Evolutionary conservation across 2,797 vertebrate species (phyloP).

Genomic region (Erethizon dorsatum): DNA sequence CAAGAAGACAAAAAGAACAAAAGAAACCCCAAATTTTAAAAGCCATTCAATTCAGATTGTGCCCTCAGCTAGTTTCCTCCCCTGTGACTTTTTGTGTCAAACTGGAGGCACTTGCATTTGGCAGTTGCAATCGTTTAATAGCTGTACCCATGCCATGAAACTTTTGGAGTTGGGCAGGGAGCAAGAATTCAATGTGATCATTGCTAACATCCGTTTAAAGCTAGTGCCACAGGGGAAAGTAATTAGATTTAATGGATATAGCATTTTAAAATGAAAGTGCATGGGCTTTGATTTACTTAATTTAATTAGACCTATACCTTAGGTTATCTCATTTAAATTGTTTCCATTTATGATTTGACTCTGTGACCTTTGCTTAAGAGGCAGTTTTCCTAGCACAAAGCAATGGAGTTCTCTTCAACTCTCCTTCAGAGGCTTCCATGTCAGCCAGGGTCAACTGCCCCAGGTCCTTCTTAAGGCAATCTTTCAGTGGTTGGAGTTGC

Average conservation of each 20-base stretch:
- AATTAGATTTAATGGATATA: constrained; percentile 85
- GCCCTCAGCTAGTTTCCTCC: not conserved
- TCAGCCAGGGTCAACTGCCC: not conserved
- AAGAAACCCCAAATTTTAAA: not conserved
- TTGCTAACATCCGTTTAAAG: constrained; percentile 66
- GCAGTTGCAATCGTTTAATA: constrained; percentile 43
- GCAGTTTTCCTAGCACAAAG: not conserved
- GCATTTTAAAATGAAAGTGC: constrained; percentile 82
- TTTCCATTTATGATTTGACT: constrained; percentile 81
- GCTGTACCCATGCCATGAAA: constrained; percentile 76
- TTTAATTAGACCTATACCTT: constrained; percentile 80
- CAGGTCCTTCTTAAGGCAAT: not conserved
- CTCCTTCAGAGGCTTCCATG: not conserved
- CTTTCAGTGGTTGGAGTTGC: not conserved
- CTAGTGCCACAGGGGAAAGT: constrained; percentile 76
- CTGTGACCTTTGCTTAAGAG: not conserved
- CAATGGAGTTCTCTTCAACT: not conserved
- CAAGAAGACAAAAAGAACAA: not conserved
- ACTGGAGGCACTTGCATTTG: constrained; percentile 43
- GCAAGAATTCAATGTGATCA: constrained; percentile 74
- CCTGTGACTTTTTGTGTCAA: not conserved
- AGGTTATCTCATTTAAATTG: constrained; percentile 85
- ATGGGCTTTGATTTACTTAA: constrained; percentile 79
- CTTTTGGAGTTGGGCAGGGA: constrained; percentile 68
- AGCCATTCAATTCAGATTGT: not conserved